Percentiles rank a stretch among this genome's conserved stretches.
Conservation (phyloP, 2,113 vertebrate genomes). For the Nesoenas mayeri region DNA sequence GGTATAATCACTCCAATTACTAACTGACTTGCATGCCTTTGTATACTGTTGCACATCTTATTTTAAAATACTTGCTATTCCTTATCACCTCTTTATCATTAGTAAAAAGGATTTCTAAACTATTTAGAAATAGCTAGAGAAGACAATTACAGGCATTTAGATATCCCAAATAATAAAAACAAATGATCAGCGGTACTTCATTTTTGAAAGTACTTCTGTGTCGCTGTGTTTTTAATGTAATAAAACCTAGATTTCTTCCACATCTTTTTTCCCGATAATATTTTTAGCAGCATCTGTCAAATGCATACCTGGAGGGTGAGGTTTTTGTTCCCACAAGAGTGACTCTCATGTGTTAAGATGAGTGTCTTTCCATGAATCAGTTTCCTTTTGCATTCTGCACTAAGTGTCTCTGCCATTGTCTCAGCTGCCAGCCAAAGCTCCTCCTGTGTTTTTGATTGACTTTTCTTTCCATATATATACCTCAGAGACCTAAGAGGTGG, state of each 20-base stretch:
- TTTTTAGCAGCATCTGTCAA: slow-evolving; percentile 56
- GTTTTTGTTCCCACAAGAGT: slow-evolving; percentile 46
- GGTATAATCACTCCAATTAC: neutral
- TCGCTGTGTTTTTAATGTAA: neutral
- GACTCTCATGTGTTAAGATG: slow-evolving; percentile 13
- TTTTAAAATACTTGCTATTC: neutral
- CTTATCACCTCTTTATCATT: neutral
- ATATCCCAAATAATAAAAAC: neutral
- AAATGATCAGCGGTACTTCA: neutral
- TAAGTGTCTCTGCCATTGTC: slow-evolving; percentile 5
- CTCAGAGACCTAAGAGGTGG: neutral
- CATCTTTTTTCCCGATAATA: neutral
- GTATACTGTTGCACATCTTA: neutral
- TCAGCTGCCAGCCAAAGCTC: slow-evolving; percentile 22
- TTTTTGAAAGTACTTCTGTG: neutral
- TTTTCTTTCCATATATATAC: neutral
- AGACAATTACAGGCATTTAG: neutral
- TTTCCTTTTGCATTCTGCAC: slow-evolving; percentile 27
- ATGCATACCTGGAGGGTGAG: neutral
- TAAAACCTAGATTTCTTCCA: neutral
- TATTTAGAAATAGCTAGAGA: neutral
- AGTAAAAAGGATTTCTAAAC: neutral
- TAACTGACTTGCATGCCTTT: neutral
- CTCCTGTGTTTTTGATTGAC: slow-evolving; percentile 25
- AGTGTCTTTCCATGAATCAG: neutral